Conservation (phyloP, 30 jellyfish, hydroid and myxozoan species). For the Cassiopea xamachana region DNA sequence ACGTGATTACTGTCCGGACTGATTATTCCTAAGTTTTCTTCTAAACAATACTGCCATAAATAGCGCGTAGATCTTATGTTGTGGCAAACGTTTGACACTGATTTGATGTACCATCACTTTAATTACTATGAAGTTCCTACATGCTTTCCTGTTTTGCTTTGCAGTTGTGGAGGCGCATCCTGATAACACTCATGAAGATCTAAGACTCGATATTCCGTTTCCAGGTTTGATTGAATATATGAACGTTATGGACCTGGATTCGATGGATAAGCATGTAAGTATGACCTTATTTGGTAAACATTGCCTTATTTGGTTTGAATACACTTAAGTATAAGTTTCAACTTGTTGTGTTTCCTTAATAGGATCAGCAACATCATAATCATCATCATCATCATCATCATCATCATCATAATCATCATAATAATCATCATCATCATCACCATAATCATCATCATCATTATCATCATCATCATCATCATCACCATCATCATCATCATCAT, state of each 20-base stretch:
- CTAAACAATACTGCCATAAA: too few species aligned
- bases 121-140: neutral
- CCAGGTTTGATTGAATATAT: conserved; percentile 77
- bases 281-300: neutral
- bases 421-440: neutral
- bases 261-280: conserved; percentile 76
- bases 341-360: too few species aligned
- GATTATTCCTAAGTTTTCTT: too few species aligned
- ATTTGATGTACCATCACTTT: too few species aligned
- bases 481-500: neutral
- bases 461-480: neutral
- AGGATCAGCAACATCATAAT: neutral
- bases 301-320: neutral
- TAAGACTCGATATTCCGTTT: conserved; percentile 87
- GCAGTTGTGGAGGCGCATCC: conserved; percentile 94
- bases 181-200: conserved; percentile 81
- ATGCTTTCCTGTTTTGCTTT: neutral
- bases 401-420: neutral
- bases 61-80: too few species aligned
- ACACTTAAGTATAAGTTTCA: neutral
- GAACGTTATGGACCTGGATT: conserved; percentile 69
- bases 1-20: too few species aligned
- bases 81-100: too few species aligned
- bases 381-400: neutral
- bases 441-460: too few species aligned